Evolutionary conservation across 1,140 invertebrate genomes (phyloP), one percentile per base, ranked within the genome.

Genomic region (Caenorhabditis latens): DNA sequence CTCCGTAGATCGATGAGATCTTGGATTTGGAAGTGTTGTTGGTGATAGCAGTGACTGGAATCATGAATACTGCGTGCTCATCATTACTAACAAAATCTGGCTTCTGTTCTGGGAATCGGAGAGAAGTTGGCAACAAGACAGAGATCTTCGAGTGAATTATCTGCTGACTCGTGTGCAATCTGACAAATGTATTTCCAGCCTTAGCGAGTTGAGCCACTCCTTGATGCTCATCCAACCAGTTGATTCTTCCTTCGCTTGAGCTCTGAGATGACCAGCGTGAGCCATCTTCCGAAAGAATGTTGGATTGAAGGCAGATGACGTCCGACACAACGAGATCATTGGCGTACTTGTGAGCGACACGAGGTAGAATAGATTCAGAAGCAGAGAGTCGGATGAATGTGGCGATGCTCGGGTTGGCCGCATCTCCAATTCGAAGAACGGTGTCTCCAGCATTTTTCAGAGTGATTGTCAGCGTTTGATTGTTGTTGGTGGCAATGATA

Each of bases 341-440:
- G 21, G 61, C 42, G 46, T 42, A 58, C 19, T 79, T 53, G 11
- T 58, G 43, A 8, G 58, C 53, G 19, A 19, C 58, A 24, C 19
- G 32, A n/a, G 85, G 85, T 40, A 84, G 46, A 8, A 87, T 84
- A 8, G 58, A 63, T 19, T 85, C 86, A 2, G 61, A 63, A 13
- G 65, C 83, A 32, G 63, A 61, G 16, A 87, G 32, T 16, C 83
- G 83, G 21, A 87, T 65, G 50, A 87, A 84, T 50, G 83, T 67
- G 0, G 65, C 16, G n/a, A 61, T 57, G 43, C 46, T 24, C 19
- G 63, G 13, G 42, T 40, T 57, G 14, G 53, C 42, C 19, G 83
- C 61, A 63, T 84, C 83, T 61, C 86, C 87, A 50, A 87, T 82
- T 46, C 61, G n/a, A 14, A 87, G 71, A 46, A 87, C 86, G 43